Evolutionary conservation across 2,113 vertebrate species (phyloP), one percentile per base, ranked within the genome.

Genomic region (Sakesphorus luctuosus): DNA sequence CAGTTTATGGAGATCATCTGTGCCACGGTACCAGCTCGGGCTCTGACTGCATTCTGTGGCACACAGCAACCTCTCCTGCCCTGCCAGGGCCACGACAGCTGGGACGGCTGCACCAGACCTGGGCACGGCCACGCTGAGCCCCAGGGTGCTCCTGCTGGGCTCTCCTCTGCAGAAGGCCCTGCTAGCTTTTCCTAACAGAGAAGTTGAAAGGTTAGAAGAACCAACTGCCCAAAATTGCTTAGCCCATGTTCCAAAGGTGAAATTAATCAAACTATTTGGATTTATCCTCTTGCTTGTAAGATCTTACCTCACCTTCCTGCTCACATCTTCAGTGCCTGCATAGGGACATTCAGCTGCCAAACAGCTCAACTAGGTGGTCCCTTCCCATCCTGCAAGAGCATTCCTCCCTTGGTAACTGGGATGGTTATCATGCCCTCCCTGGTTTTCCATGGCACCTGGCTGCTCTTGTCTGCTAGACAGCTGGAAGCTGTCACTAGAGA

Each of bases 1-100:
- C 96, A 96, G 93, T 86, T 96, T 89, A 87, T 84, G 89, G 91
- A 84, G 90, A 95, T 95, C 87, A 91, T 91, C 95, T 96, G 93
- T 89, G 94, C 79, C 88, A 78, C 18, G 38, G 79, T 52, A 74
- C 7, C 50, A 61, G 75, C 72, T 75, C 3, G 0, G 73, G 56
- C 68, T 92, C 50, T 31, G 67, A 11, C n/a, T 72, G 71, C 23
- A 3, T 40, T 73, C 82, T 9, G 68, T 5, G 19, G 83, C 73
- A 58, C 80, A 71, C 47, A 58, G 72, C 65, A 84, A 35, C 49
- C 72, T 31, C 56, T 56, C 65, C 72, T 36, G 56, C 56, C 56
- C 80, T 49, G 72, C 65, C 58, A 58, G 52, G 36, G 61, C 55
- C 25, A n/a, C 12, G 0, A 65, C 23, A 33, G 59, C 26, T 3